Evolutionary conservation across 2,113 vertebrate genomes (phyloP).

Genomic region (Charadrius vociferus): DNA sequence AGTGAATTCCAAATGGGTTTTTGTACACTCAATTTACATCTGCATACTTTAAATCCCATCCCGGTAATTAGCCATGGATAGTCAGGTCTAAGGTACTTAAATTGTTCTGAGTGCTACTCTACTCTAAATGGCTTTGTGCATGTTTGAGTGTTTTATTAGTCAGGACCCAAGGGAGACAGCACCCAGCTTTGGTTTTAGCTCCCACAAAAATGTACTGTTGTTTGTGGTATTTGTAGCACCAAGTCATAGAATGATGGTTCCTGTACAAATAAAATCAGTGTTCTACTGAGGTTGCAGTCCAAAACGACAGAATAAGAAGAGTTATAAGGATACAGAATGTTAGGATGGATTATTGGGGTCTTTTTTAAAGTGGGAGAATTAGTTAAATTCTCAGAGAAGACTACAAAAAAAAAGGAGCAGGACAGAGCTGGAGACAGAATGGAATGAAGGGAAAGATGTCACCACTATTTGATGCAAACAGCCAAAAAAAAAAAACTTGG

Average conservation of each 20-base stretch:
- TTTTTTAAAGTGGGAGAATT: neutral
- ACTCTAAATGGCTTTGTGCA: neutral
- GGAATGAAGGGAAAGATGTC: neutral
- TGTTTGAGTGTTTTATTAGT: neutral
- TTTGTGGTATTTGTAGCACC: neutral
- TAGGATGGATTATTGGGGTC: neutral
- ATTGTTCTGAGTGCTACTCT: neutral
- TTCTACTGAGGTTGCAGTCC: neutral
- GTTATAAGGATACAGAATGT: neutral
- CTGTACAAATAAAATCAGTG: neutral
- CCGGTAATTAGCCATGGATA: slow-evolving; percentile 24
- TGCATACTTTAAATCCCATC: neutral
- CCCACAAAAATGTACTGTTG: neutral
- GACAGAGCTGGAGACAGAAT: neutral
- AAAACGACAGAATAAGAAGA: neutral
- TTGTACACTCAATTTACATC: neutral
- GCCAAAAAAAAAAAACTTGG: neutral
- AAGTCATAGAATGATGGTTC: neutral
- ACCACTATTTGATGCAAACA: neutral
- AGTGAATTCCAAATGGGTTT: slow-evolving; percentile 12
- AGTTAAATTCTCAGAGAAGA: neutral
- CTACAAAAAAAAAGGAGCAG: neutral
- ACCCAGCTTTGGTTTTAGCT: neutral
- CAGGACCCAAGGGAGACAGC: neutral
- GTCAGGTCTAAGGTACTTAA: neutral